Evolutionary conservation across 2,113 vertebrate genomes (phyloP).

Genomic region (Coracopsis vasa): DNA sequence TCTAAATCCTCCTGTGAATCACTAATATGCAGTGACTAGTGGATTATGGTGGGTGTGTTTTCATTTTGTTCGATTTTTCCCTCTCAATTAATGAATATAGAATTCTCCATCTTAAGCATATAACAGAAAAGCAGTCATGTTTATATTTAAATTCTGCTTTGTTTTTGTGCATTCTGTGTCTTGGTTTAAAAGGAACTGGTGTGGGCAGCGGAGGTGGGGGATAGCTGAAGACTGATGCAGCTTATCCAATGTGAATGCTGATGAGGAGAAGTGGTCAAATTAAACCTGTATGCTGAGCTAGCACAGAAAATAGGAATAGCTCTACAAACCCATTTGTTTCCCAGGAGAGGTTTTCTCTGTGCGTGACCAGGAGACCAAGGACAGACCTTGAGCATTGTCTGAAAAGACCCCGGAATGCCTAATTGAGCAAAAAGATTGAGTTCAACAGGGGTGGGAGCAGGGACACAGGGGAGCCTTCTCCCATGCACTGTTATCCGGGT

Average conservation of each 20-base stretch:
- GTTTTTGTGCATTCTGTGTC: not conserved
- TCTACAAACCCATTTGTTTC: constrained; percentile 20
- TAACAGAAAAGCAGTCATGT: not conserved
- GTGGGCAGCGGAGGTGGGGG: not conserved
- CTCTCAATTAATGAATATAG: not conserved
- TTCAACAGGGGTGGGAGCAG: not conserved
- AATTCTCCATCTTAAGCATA: not conserved
- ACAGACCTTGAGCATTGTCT: constrained; percentile 6
- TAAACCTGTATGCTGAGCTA: not conserved
- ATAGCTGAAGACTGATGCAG: not conserved
- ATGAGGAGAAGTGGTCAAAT: not conserved
- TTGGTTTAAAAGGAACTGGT: not conserved
- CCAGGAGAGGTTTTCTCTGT: not conserved
- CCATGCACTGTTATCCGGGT: not conserved
- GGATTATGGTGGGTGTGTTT: not conserved
- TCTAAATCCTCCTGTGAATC: not conserved
- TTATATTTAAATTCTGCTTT: not conserved
- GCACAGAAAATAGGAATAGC: not conserved
- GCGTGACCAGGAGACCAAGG: constrained; percentile 9
- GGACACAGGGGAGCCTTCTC: not conserved
- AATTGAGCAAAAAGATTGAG: not conserved
- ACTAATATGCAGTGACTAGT: not conserved
- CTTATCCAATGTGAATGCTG: not conserved
- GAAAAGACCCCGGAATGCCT: not conserved
- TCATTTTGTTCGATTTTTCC: not conserved